These are phyloP conservation scores for Nematostella vectensis DNA, from an alignment of 92 coral and sea anemone genomes.

Conservation along the genomic window DNA sequence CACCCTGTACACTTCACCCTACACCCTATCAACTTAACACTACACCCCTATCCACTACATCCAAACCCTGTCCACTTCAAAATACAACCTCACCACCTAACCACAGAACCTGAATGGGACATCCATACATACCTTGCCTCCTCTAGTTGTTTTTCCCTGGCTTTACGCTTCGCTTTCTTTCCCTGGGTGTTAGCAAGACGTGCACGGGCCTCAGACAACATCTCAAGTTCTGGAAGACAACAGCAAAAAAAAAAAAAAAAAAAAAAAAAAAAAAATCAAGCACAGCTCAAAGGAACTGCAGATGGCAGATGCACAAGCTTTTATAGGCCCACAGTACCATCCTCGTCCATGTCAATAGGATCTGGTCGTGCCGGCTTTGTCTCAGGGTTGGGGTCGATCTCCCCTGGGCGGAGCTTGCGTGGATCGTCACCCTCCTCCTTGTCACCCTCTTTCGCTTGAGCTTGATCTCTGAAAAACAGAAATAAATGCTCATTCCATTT, in stretches of 20 bases:
- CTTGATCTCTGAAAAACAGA: conserved; percentile 69
- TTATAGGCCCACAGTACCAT: too few species aligned
- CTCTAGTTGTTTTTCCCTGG: conserved; percentile 95
- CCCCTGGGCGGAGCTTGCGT: conserved; percentile 92
- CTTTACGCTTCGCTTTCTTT: conserved; percentile 94
- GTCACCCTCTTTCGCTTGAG: conserved; percentile 93
- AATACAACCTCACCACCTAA: too few species aligned
- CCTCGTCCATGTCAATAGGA: conserved; percentile 99
- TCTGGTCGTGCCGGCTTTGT: conserved; percentile 97
- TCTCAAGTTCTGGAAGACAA: conserved; percentile 92
- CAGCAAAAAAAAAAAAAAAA: background rate
- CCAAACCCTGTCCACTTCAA: too few species aligned
- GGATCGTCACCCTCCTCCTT: conserved; percentile 81
- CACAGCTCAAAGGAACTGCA: too few species aligned
- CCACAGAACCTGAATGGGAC: too few species aligned
- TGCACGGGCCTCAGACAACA: conserved; percentile 98
- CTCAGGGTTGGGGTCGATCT: conserved; percentile 95
- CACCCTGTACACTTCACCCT: too few species aligned
- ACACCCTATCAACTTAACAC: too few species aligned
- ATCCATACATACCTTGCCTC: conserved; percentile 99
- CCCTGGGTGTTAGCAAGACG: conserved; percentile 99
- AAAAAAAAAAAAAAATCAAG: background rate
- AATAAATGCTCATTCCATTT: background rate
- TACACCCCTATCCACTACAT: too few species aligned
- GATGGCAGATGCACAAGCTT: too few species aligned